Conservation (phyloP, 2,113 vertebrate species). For the Phodopus roborovskii region DNA sequence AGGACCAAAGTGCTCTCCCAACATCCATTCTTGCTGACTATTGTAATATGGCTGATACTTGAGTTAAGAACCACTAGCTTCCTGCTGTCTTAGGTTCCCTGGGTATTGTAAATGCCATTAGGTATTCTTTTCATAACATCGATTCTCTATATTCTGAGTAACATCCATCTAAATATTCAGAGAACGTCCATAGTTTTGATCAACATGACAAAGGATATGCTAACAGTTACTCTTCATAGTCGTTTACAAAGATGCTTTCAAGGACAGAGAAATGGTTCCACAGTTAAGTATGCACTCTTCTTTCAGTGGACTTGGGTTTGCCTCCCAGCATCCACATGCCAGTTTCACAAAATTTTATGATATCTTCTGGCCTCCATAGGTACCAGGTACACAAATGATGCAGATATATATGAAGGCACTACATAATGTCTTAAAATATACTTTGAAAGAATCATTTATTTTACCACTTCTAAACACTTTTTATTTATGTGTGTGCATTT, state of each 20-base stretch:
- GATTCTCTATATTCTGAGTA: neutral
- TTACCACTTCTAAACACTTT: neutral
- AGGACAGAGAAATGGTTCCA: neutral
- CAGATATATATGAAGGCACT: too few relatives aligned
- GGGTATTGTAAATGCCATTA: neutral
- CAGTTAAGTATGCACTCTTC: neutral
- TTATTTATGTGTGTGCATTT: neutral
- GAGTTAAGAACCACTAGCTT: neutral
- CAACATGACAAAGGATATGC: neutral
- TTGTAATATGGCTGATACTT: neutral
- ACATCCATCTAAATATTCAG: neutral
- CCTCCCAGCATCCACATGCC: too few relatives aligned
- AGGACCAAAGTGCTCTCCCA: neutral
- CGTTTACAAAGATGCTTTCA: neutral
- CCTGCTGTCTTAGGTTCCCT: neutral
- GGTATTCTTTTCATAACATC: neutral
- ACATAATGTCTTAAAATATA: neutral
- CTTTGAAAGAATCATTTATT: neutral
- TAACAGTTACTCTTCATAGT: neutral
- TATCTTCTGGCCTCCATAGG: too few relatives aligned
- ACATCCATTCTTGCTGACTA: neutral
- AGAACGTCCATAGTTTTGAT: neutral
- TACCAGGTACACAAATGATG: neutral
- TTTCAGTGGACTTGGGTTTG: neutral
- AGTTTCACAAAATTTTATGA: too few relatives aligned